Conservation (phyloP, 2,888 invertebrate genomes). For the Oscheius sp. region DNA sequence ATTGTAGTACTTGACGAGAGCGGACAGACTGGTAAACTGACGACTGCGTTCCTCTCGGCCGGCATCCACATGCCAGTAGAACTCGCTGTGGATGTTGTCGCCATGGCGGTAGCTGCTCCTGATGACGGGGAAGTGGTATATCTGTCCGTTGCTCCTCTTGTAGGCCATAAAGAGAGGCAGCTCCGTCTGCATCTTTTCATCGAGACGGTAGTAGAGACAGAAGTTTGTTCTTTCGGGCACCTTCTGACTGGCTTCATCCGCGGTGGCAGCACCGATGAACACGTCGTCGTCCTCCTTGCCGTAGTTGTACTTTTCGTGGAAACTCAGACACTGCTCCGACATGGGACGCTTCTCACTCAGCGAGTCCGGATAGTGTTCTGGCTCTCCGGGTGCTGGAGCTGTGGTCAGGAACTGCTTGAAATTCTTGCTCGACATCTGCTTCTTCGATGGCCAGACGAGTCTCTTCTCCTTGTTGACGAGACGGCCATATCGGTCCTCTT, state of each 20-base stretch:
- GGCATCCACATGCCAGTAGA: slow-evolving; percentile 19
- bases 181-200: background rate
- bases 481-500: slow-evolving; percentile 23
- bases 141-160: background rate
- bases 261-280: slow-evolving; percentile 11
- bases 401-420: background rate
- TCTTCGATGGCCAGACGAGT: slow-evolving; percentile 22
- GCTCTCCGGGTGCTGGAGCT: background rate
- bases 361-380: background rate
- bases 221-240: background rate
- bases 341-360: background rate
- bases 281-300: slow-evolving; percentile 2
- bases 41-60: background rate
- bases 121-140: slow-evolving; percentile 13
- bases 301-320: slow-evolving; percentile 26
- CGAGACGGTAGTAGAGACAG: slow-evolving; percentile 9
- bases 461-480: slow-evolving; percentile 26
- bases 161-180: slow-evolving; percentile 21
- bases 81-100: slow-evolving; percentile 17
- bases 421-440: slow-evolving; percentile 1
- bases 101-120: background rate
- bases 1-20: slow-evolving; percentile 32
- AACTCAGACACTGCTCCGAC: background rate
- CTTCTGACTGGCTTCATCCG: background rate
- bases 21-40: slow-evolving; percentile 28